Evolutionary conservation across 2,797 vertebrate genomes (phyloP).

Genomic region (Phoebastria nigripes): DNA sequence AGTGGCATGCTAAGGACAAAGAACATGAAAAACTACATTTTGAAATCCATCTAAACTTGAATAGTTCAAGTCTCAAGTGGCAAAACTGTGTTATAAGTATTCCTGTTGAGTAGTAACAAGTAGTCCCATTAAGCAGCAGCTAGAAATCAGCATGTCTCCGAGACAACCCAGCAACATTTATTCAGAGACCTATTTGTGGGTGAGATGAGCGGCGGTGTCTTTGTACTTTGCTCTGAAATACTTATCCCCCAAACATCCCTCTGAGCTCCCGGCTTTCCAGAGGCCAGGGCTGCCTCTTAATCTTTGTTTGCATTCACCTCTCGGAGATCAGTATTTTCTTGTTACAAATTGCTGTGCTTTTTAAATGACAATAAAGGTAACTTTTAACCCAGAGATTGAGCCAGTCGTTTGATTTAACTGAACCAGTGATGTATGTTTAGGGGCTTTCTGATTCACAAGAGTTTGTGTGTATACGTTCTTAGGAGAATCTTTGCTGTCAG

Average conservation of each 20-base stretch:
- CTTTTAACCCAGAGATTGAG: slow-evolving; percentile 26
- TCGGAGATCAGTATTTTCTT: slow-evolving; percentile 52
- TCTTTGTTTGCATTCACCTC: slow-evolving; percentile 56
- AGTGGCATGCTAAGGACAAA: slow-evolving; percentile 26
- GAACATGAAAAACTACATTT: neutral
- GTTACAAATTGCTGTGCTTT: slow-evolving; percentile 44
- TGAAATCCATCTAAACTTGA: slow-evolving; percentile 46
- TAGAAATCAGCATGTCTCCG: slow-evolving; percentile 36
- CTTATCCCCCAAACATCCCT: slow-evolving; percentile 26
- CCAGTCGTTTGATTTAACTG: slow-evolving; percentile 31
- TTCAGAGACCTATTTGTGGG: slow-evolving; percentile 12
- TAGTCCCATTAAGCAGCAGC: slow-evolving; percentile 39
- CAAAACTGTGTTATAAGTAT: slow-evolving; percentile 39
- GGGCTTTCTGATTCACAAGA: slow-evolving; percentile 19
- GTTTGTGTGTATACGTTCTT: neutral
- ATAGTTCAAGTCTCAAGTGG: slow-evolving; percentile 28
- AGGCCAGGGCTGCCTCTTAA: slow-evolving; percentile 47
- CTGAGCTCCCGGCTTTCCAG: slow-evolving; percentile 13
- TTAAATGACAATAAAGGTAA: slow-evolving; percentile 9
- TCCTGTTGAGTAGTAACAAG: slow-evolving; percentile 50
- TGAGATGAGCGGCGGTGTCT: slow-evolving; percentile 4
- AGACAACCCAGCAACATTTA: slow-evolving; percentile 22
- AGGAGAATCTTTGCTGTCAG: slow-evolving; percentile 9
- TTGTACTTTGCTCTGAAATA: slow-evolving; percentile 54
- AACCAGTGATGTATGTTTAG: slow-evolving; percentile 10